Percentiles rank a stretch among this genome's conserved stretches.
These are phyloP conservation scores for Julus scandinavius DNA, from an alignment of 2,888 invertebrate genomes.

Conservation along the genomic window DNA sequence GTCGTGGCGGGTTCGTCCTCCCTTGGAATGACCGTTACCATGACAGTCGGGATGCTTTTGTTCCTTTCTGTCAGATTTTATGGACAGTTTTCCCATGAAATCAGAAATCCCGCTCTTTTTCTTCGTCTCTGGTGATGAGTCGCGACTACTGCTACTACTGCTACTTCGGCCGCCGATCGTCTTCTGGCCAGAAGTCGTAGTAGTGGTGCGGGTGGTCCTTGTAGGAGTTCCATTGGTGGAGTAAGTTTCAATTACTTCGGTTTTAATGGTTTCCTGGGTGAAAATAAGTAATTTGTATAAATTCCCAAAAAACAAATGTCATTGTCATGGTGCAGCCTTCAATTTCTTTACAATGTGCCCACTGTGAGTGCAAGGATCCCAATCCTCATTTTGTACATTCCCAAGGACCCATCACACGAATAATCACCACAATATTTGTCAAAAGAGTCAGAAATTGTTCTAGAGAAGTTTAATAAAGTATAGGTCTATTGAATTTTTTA, in stretches of 20 bases:
- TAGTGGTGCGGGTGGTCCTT: conserved; percentile 17
- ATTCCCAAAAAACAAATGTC: too few relatives aligned
- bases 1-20: neutral
- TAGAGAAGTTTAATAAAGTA: too few relatives aligned
- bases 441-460: too few relatives aligned
- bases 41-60: neutral
- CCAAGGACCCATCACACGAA: too few relatives aligned
- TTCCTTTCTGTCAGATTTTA: too few relatives aligned
- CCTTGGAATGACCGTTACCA: neutral
- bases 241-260: conserved; percentile 39
- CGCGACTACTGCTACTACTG: neutral
- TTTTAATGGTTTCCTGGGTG: conserved; percentile 11
- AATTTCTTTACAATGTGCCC: too few relatives aligned
- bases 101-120: neutral
- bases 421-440: too few relatives aligned
- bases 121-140: neutral
- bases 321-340: too few relatives aligned
- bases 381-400: too few relatives aligned
- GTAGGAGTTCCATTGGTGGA: neutral
- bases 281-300: neutral
- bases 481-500: too few relatives aligned
- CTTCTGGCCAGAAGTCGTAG: neutral
- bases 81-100: neutral
- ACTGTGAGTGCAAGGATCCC: too few relatives aligned
- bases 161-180: neutral